Evolutionary conservation across 2,113 vertebrate species (phyloP).

Genomic region (Myrmecophaga tridactyla): DNA sequence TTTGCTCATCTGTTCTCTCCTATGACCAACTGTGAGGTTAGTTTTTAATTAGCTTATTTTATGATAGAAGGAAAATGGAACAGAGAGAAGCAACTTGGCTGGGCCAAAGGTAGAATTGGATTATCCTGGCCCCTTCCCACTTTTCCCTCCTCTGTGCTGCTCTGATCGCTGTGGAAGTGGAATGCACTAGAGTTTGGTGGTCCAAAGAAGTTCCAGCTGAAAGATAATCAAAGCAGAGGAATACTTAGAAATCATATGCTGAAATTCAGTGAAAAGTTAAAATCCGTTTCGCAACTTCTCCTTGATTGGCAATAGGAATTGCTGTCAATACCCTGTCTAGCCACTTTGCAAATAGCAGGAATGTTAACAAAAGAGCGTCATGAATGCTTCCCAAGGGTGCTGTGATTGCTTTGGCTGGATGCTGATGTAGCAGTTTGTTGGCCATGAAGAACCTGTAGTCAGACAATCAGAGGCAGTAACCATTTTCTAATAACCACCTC

Average conservation of each 20-base stretch:
- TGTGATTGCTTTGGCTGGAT: conserved; percentile 34
- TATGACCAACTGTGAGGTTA: neutral
- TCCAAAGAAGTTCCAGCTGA: neutral
- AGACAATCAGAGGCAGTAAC: conserved; percentile 20
- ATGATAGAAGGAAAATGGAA: neutral
- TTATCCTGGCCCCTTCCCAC: neutral
- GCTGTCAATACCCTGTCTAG: neutral
- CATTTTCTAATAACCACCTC: conserved; percentile 61
- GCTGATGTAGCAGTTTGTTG: neutral
- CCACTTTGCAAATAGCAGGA: neutral
- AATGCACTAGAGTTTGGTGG: neutral
- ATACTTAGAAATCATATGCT: neutral
- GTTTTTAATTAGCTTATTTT: neutral
- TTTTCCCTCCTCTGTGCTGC: neutral
- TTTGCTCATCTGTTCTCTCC: neutral
- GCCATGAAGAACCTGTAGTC: neutral
- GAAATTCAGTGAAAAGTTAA: conserved; percentile 54
- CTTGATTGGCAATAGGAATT: neutral
- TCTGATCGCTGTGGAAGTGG: neutral
- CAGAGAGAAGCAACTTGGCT: neutral
- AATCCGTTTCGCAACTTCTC: neutral
- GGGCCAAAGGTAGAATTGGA: neutral
- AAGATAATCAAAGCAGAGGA: neutral
- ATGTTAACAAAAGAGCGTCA: neutral
- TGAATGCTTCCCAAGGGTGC: neutral